phyloP scores from a whole-genome alignment of 2,888 invertebrate species.

The Spisula solida region DNA sequence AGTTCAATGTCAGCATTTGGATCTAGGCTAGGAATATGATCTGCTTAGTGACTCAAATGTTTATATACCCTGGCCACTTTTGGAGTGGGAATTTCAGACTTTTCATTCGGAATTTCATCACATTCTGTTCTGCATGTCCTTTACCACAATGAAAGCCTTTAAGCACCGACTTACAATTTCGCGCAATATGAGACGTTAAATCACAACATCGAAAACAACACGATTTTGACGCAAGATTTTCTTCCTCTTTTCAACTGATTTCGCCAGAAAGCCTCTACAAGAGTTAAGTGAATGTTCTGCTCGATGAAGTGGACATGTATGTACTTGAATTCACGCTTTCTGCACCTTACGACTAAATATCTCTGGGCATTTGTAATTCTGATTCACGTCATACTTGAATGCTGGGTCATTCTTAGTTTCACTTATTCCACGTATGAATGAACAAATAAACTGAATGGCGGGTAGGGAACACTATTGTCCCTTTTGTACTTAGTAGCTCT shows the following conservation, averaged over 20 bases:
- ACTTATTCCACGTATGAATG: conserved; percentile 58
- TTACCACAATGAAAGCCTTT: no score
- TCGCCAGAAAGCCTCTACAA: no score
- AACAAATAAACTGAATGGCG: conserved; percentile 67
- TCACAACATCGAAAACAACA: no score
- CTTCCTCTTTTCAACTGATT: no score
- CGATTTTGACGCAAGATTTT: no score
- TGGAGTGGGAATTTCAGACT: conserved; percentile 60
- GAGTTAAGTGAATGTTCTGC: no score
- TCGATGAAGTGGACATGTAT: no score
- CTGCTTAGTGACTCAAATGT: conserved; percentile 28
- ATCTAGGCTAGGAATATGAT: conserved; percentile 23
- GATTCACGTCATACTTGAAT: neutral
- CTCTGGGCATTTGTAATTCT: neutral
- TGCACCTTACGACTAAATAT: no score
- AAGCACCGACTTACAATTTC: no score
- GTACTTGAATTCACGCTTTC: no score
- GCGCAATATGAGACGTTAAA: no score
- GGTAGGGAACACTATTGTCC: conserved; percentile 56
- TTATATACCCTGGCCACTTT: conserved; percentile 33
- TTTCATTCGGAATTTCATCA: conserved; percentile 38
- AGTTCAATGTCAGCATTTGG: neutral
- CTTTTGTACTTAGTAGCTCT: conserved; percentile 64
- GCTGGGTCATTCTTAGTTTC: neutral
- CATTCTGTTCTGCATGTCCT: conserved; percentile 30